Evolutionary conservation across 2,888 invertebrate genomes (phyloP).

Genomic region (Tortrix viridana): DNA sequence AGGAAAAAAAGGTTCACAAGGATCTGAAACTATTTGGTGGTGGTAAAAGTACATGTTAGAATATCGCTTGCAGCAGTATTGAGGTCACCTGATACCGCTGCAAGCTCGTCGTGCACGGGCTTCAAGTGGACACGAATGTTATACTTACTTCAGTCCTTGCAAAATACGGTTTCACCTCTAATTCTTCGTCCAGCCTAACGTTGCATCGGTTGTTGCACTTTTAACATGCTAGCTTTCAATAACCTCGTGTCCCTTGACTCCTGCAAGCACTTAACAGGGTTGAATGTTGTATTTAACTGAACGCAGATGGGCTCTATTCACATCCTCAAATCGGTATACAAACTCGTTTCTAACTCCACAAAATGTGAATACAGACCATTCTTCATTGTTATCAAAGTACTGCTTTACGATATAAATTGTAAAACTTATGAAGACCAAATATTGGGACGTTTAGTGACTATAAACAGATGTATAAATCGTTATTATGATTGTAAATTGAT

Average conservation of each 20-base stretch:
- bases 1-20: constrained; percentile 93
- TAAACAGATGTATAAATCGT: constrained; percentile 80
- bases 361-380: constrained; percentile 61
- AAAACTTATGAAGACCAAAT: constrained; percentile 72
- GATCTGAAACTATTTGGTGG: constrained; percentile 93
- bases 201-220: constrained; percentile 64
- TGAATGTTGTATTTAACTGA: constrained; percentile 75
- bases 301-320: constrained; percentile 68
- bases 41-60: constrained; percentile 84
- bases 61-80: constrained; percentile 60
- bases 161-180: constrained; percentile 56
- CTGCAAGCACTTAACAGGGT: constrained; percentile 77
- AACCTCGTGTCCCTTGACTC: constrained; percentile 82
- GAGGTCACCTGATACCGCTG: constrained; percentile 55
- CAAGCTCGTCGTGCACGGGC: constrained; percentile 69
- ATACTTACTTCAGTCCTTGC: constrained; percentile 56
- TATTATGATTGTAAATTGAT: constrained; percentile 76
- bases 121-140: constrained; percentile 79
- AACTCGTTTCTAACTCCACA: constrained; percentile 45
- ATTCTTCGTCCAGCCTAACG: constrained; percentile 62
- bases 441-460: constrained; percentile 75
- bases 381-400: constrained; percentile 59
- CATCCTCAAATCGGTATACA: constrained; percentile 46
- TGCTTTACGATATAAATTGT: constrained; percentile 64
- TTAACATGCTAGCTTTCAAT: constrained; percentile 71